Conservation (phyloP, 1,140 invertebrate genomes). For the Sweltsa coloradensis region DNA sequence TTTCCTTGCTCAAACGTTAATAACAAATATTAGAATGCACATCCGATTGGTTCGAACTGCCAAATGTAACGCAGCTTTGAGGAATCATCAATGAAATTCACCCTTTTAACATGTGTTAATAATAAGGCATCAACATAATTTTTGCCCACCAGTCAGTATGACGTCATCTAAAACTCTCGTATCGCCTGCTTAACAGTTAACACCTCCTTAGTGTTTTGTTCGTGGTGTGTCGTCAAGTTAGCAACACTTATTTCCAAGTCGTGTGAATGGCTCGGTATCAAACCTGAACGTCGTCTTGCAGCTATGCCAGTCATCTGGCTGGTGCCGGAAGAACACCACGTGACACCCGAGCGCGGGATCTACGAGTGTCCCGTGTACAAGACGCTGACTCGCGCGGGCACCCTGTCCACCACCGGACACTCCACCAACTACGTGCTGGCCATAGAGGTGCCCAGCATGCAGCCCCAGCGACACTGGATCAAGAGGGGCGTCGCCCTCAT, state of each 20-base stretch:
- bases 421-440: conserved; percentile 69
- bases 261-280: neutral
- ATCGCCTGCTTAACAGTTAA: too few relatives aligned
- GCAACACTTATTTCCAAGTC: conserved; percentile 10
- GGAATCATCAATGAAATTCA: too few relatives aligned
- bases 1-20: too few relatives aligned
- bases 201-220: neutral
- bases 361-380: conserved; percentile 70
- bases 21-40: too few relatives aligned
- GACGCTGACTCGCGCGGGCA: conserved; percentile 49
- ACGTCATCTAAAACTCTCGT: too few relatives aligned
- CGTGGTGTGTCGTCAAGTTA: neutral
- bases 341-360: conserved; percentile 25
- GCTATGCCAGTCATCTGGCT: conserved; percentile 50
- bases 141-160: too few relatives aligned
- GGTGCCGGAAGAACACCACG: conserved; percentile 40
- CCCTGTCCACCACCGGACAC: conserved; percentile 64
- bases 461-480: conserved; percentile 57
- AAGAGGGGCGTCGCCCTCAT: conserved; percentile 64
- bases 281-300: conserved; percentile 23
- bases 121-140: too few relatives aligned
- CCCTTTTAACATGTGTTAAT: too few relatives aligned
- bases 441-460: conserved; percentile 47
- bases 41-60: too few relatives aligned
- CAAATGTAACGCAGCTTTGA: too few relatives aligned